Conservation (phyloP, 2,888 invertebrate species). For the Lycia hirtaria region DNA sequence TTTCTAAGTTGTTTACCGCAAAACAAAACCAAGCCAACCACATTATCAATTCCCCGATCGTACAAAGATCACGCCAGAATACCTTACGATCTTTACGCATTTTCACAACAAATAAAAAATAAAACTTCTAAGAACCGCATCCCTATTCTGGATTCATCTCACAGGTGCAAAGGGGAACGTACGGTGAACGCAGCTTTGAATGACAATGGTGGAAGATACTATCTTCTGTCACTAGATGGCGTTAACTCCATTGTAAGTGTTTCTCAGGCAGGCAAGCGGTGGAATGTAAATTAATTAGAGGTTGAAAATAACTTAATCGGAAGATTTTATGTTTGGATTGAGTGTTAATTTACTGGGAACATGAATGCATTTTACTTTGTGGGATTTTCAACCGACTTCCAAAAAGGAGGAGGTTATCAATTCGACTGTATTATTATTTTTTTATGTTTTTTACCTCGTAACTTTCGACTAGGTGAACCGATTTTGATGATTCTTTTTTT, state of each 20-base stretch:
- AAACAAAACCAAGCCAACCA: slow-evolving; percentile 24
- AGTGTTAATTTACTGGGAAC: slow-evolving; percentile 13
- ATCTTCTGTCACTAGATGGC: slow-evolving; percentile 56
- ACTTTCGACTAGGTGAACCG: too few species aligned
- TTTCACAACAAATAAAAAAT: slow-evolving; percentile 56
- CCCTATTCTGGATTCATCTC: slow-evolving; percentile 70
- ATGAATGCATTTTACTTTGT: background rate
- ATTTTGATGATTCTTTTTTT: too few species aligned
- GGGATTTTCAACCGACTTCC: background rate
- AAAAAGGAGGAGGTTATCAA: too few species aligned
- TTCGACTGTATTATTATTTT: too few species aligned
- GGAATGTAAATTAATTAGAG: slow-evolving; percentile 30
- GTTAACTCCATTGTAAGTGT: slow-evolving; percentile 39
- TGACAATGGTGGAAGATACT: slow-evolving; percentile 59
- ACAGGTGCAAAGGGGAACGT: slow-evolving; percentile 48
- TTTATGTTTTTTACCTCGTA: too few species aligned
- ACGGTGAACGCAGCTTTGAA: slow-evolving; percentile 46
- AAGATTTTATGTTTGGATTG: slow-evolving; percentile 17
- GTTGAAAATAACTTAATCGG: slow-evolving; percentile 18
- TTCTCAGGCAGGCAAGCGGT: too few species aligned
- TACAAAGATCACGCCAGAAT: slow-evolving; percentile 46
- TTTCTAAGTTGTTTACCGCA: background rate
- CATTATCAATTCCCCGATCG: slow-evolving; percentile 54
- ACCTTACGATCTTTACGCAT: slow-evolving; percentile 68
- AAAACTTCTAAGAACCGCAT: slow-evolving; percentile 39